Evolutionary conservation across 2,797 vertebrate species (phyloP).

Genomic region (Semaprochilodus insignis): DNA sequence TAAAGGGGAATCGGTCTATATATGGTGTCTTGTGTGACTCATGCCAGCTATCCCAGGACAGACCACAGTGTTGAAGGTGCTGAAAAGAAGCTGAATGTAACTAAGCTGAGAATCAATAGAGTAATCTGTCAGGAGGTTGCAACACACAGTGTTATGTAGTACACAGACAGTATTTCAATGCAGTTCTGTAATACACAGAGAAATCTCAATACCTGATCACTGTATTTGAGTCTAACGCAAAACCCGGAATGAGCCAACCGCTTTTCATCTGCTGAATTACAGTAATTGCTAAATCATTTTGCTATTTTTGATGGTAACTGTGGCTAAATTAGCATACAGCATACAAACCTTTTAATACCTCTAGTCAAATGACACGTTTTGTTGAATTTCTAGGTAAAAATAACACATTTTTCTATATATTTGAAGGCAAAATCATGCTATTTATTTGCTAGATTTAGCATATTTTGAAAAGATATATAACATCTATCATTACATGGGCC

Average conservation of each 20-base stretch:
- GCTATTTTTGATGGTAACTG: background rate
- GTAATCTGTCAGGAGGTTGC: background rate
- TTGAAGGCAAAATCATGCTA: no score
- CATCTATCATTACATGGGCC: no score
- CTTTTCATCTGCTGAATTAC: background rate
- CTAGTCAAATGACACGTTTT: no score
- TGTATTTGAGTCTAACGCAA: background rate
- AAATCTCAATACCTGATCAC: background rate
- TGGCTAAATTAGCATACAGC: no score
- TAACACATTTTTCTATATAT: no score
- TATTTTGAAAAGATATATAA: no score
- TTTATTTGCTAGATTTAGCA: no score
- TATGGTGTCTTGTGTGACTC: conserved; percentile 27
- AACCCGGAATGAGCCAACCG: background rate
- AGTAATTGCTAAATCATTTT: background rate
- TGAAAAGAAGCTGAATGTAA: background rate
- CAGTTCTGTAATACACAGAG: background rate
- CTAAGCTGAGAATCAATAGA: conserved; percentile 34
- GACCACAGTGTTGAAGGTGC: background rate
- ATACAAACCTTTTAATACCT: no score
- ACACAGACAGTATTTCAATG: background rate
- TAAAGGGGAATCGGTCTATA: conserved; percentile 41
- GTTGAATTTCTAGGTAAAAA: no score
- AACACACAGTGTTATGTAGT: background rate
- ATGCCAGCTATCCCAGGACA: background rate